phyloP scores from a whole-genome alignment of 2,888 invertebrate genomes.

The Lobophora halterata region DNA sequence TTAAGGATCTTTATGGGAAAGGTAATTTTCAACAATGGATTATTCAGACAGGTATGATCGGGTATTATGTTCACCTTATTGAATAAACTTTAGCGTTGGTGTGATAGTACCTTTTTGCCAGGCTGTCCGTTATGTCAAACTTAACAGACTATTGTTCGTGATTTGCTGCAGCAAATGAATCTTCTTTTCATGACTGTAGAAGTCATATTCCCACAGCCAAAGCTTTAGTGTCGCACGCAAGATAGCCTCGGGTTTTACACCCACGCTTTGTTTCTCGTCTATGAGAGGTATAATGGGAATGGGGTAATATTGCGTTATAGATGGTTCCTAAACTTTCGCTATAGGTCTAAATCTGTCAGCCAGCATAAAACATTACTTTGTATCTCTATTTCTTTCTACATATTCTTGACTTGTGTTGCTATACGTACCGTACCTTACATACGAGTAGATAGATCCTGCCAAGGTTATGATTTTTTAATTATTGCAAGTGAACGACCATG shows the following conservation, averaged over 20 bases:
- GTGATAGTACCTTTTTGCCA: neutral
- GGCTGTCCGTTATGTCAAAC: conserved; percentile 10
- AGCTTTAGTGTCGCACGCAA: conserved; percentile 35
- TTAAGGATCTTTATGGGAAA: too few species aligned
- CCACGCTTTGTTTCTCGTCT: conserved; percentile 38
- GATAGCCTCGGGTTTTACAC: conserved; percentile 36
- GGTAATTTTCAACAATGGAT: neutral
- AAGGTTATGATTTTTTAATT: conserved; percentile 7
- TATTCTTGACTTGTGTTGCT: too few species aligned
- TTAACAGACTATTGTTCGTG: conserved; percentile 12
- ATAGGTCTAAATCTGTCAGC: too few species aligned
- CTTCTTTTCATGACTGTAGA: conserved; percentile 5
- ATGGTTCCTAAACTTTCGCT: too few species aligned
- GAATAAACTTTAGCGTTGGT: too few species aligned
- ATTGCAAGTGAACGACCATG: conserved; percentile 5
- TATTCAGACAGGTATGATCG: neutral
- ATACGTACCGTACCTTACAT: neutral
- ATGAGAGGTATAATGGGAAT: conserved; percentile 25
- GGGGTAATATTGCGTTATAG: too few species aligned
- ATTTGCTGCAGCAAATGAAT: conserved; percentile 8
- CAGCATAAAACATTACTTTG: too few species aligned
- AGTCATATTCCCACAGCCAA: conserved; percentile 4
- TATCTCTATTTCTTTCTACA: too few species aligned
- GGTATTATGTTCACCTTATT: neutral
- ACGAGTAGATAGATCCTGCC: too few species aligned